Conservation (phyloP, 2,797 vertebrate genomes). For the Enteromius treurensis region DNA sequence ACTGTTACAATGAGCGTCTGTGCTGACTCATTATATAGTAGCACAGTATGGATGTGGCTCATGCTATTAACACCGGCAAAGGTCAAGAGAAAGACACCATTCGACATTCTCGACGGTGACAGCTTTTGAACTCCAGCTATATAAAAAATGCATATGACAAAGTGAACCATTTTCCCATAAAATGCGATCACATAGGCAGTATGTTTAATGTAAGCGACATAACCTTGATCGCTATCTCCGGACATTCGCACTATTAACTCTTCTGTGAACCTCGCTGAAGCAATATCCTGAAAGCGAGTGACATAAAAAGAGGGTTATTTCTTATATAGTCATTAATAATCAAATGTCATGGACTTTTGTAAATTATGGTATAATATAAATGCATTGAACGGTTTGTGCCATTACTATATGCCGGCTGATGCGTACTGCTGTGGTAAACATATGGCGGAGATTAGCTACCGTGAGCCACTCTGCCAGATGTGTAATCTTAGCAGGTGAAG, state of each 20-base stretch:
- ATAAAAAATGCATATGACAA: constrained; percentile 18
- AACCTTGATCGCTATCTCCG: constrained; percentile 28
- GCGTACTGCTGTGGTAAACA: constrained; percentile 48
- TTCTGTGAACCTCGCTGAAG: constrained; percentile 34
- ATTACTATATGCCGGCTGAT: constrained; percentile 31
- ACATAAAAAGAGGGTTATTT: constrained; percentile 40
- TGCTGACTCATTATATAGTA: constrained; percentile 28
- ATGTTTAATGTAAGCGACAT: constrained; percentile 2
- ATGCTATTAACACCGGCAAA: constrained; percentile 35
- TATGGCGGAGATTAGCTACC: constrained; percentile 62
- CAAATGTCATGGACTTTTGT: constrained; percentile 4
- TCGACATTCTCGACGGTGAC: constrained; percentile 4
- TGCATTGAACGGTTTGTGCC: constrained; percentile 12
- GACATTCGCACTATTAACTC: constrained; percentile 36
- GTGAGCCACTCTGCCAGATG: constrained; percentile 56
- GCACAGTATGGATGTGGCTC: constrained; percentile 34
- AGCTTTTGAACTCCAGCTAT: constrained; percentile 4
- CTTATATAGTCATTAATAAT: constrained; percentile 30
- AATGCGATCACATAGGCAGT: constrained; percentile 5
- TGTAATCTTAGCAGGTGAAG: constrained; percentile 35
- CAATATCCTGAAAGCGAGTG: constrained; percentile 36
- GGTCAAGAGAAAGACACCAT: constrained; percentile 36
- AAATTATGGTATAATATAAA: constrained; percentile 29
- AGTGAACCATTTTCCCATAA: constrained; percentile 28
- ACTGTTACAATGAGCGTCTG: constrained; percentile 29